A percentile compares a stretch with the other conserved stretches of the same genome.
phyloP scores from a whole-genome alignment of 2,113 vertebrate genomes.

The Scophthalmus maximus region DNA sequence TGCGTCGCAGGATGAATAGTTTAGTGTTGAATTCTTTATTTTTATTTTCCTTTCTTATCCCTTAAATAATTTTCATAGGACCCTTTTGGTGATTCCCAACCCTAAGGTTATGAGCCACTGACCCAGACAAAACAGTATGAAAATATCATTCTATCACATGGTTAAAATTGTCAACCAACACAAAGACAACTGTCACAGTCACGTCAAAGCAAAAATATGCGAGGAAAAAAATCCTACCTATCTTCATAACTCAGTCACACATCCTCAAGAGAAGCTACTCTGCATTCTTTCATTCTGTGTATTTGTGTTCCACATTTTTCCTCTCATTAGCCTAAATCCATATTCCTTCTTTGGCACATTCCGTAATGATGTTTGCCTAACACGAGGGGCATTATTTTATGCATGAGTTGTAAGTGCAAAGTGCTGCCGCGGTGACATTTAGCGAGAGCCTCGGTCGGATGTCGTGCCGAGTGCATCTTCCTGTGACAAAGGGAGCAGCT shows the following conservation, averaged over 20 bases:
- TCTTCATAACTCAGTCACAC: too few relatives aligned
- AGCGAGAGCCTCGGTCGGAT: conserved; percentile 12
- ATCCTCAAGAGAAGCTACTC: too few relatives aligned
- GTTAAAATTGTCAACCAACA: not conserved
- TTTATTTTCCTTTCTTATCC: not conserved
- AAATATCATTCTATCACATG: not conserved
- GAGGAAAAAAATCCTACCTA: too few relatives aligned
- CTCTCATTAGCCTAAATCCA: conserved; percentile 12
- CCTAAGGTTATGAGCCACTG: too few relatives aligned
- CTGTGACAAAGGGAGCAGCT: conserved; percentile 48
- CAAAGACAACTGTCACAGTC: too few relatives aligned
- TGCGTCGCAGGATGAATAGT: not conserved
- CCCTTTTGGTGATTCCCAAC: not conserved
- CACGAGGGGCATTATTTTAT: conserved; percentile 15
- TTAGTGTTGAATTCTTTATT: too few relatives aligned
- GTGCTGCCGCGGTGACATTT: conserved; percentile 27
- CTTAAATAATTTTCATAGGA: not conserved
- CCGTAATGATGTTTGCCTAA: conserved; percentile 3
- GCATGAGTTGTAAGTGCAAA: conserved; percentile 24
- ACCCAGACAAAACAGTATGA: too few relatives aligned
- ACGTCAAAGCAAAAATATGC: too few relatives aligned
- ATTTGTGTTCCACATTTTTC: not conserved
- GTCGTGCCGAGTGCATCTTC: conserved; percentile 37
- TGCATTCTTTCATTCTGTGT: not conserved
- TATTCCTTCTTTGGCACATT: not conserved